These are phyloP conservation scores for Trissonchulus sp. DNA, from an alignment of 2,888 invertebrate species.

Conservation along the genomic window DNA sequence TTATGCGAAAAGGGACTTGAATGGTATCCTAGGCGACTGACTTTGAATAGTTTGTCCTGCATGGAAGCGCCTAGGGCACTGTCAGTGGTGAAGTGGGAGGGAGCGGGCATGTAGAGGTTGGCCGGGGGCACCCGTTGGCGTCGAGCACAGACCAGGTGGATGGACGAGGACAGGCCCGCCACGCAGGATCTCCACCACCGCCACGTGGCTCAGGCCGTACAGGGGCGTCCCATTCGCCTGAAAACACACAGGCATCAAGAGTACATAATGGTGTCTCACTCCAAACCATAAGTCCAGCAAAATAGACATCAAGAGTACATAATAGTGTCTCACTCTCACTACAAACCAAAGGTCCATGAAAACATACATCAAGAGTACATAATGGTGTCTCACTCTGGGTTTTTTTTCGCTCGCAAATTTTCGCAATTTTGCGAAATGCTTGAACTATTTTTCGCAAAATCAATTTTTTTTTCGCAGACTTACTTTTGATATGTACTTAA, in stretches of 20 bases:
- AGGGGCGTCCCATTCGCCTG: slow-evolving; percentile 83
- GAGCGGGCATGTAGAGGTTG: slow-evolving; percentile 41
- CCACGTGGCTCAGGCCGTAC: slow-evolving; percentile 85
- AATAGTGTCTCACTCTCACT: too few relatives aligned
- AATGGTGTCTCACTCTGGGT: too few relatives aligned
- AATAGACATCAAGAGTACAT: too few relatives aligned
- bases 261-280: too few relatives aligned
- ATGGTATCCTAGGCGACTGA: too few relatives aligned
- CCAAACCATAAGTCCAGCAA: too few relatives aligned
- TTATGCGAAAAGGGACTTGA: too few relatives aligned
- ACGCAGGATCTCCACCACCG: slow-evolving; percentile 85
- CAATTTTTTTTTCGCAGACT: too few relatives aligned
- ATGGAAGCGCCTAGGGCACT: neutral
- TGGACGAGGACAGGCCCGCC: slow-evolving; percentile 63
- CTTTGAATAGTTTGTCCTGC: neutral
- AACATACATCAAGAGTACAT: too few relatives aligned
- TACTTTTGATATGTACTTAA: slow-evolving; percentile 29
- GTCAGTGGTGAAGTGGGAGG: neutral
- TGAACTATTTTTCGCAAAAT: too few relatives aligned
- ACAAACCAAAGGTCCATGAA: slow-evolving; percentile 12
- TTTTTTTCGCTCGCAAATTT: too few relatives aligned
- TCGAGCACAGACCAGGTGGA: slow-evolving; percentile 30
- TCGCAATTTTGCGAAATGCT: too few relatives aligned
- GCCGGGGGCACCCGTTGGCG: slow-evolving; percentile 40
- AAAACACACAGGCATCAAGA: slow-evolving; percentile 29